These are phyloP conservation scores for Tortrix viridana DNA, from an alignment of 2,888 invertebrate species.

Conservation along the genomic window DNA sequence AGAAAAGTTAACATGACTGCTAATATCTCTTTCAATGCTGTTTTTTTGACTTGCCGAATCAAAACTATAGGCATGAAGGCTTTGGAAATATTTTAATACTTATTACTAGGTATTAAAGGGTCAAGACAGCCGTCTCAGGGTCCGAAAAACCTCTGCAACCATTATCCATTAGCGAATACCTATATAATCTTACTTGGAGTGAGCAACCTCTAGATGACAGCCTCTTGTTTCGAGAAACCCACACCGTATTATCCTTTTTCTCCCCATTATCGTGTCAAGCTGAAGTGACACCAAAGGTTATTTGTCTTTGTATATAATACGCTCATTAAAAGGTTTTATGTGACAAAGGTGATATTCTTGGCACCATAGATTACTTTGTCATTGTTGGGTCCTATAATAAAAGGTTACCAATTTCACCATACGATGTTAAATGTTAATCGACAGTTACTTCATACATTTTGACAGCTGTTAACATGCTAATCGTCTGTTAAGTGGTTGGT, in stretches of 20 bases:
- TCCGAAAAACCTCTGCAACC: conserved; percentile 29
- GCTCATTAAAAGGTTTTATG: conserved; percentile 9
- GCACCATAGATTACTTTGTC: too few relatives aligned
- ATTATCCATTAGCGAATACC: conserved; percentile 41
- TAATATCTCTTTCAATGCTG: too few relatives aligned
- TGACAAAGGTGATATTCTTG: too few relatives aligned
- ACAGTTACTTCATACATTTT: too few relatives aligned
- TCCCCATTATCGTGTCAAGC: conserved; percentile 16
- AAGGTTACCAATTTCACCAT: too few relatives aligned
- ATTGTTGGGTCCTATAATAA: too few relatives aligned
- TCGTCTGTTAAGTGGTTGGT: too few relatives aligned
- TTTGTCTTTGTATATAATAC: conserved; percentile 21
- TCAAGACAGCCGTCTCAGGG: conserved; percentile 32
- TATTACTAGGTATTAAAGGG: background rate
- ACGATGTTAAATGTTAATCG: too few relatives aligned
- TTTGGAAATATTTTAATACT: background rate
- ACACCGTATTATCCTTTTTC: conserved; percentile 23
- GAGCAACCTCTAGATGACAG: conserved; percentile 42
- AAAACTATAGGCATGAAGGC: too few relatives aligned
- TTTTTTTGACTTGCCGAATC: background rate
- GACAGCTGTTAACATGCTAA: too few relatives aligned
- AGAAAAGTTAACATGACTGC: too few relatives aligned
- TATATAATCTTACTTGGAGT: conserved; percentile 48
- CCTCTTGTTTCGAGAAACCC: conserved; percentile 19
- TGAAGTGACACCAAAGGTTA: conserved; percentile 22